Evolutionary conservation across 2,888 invertebrate species (phyloP).

Genomic region (Cryptosula pallasiana): DNA sequence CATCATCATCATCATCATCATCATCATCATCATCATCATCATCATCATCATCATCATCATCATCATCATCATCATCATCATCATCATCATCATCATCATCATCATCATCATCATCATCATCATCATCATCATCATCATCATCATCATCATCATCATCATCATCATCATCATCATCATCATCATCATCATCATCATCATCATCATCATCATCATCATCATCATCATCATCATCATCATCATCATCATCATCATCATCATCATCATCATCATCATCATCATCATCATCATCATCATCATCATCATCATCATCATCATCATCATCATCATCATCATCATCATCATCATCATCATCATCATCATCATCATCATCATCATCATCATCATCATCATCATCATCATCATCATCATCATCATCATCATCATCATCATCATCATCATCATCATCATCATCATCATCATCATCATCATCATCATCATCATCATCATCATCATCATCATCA

Average conservation of each 20-base stretch:
- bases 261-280: conserved; percentile 10
- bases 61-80: conserved; percentile 10
- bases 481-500: conserved; percentile 10
- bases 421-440: conserved; percentile 10
- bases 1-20: conserved; percentile 10
- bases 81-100: conserved; percentile 10
- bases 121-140: conserved; percentile 10
- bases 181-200: conserved; percentile 10
- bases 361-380: conserved; percentile 10
- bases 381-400: conserved; percentile 10
- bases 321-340: conserved; percentile 10
- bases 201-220: conserved; percentile 10
- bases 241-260: conserved; percentile 10
- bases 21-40: conserved; percentile 10
- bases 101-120: conserved; percentile 10
- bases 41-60: conserved; percentile 10
- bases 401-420: conserved; percentile 10
- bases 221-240: conserved; percentile 10
- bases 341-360: conserved; percentile 10
- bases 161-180: conserved; percentile 10
- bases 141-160: conserved; percentile 10
- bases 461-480: conserved; percentile 10
- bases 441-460: conserved; percentile 10
- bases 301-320: conserved; percentile 10
- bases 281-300: conserved; percentile 10